Evolutionary conservation across 1,140 invertebrate species (phyloP), one percentile per base, ranked within the genome.

Genomic region (Drosophila ananassae): DNA sequence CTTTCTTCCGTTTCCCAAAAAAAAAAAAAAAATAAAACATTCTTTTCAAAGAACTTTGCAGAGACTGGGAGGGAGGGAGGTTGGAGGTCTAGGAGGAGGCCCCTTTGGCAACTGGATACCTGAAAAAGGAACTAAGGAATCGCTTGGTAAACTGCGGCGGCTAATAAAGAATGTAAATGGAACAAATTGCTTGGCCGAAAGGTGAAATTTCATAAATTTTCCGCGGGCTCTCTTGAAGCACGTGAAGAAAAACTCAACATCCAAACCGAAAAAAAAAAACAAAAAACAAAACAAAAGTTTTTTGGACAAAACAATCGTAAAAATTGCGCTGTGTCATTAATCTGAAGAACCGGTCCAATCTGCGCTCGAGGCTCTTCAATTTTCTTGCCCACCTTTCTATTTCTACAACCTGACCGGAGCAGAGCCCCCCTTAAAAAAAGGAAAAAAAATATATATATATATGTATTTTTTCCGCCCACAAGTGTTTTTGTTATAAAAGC

Each of bases 131-230:
- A 28, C 25, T 17, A 17, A 17, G 17, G 13, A 44, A 44, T 57
- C 32, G 21, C 32, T 21, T 52, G 64, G 63, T 69, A 53, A 72
- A 83, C 64, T 83, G 60, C 60, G 54, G 77, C 44, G 66, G 79
- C 80, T 83, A 83, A 83, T 83, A 83, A 87, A 89, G 82, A 89
- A 87, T 87, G 83, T 83, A 87, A 89, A 87, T 89, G 82, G 74
- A 89, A 83, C 82, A 87, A 87, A 87, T 87, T 87, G 83, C 83
- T 87, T 60, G 79, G 79, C 75, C 83, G 77, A 87, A 83, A 83
- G 80, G 80, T 83, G 69, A 83, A 83, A 83, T 83, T 83, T 84
- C 80, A 83, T 83, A 83, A 83, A 89, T 87, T 89, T 79, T 39
- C 62, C 58, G 47, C 46, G 63, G 48, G 57, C 17, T 17, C 17